Base-by-base conservation (phyloP, 23 tunicate genomes). In the Styela plicata region DNA sequence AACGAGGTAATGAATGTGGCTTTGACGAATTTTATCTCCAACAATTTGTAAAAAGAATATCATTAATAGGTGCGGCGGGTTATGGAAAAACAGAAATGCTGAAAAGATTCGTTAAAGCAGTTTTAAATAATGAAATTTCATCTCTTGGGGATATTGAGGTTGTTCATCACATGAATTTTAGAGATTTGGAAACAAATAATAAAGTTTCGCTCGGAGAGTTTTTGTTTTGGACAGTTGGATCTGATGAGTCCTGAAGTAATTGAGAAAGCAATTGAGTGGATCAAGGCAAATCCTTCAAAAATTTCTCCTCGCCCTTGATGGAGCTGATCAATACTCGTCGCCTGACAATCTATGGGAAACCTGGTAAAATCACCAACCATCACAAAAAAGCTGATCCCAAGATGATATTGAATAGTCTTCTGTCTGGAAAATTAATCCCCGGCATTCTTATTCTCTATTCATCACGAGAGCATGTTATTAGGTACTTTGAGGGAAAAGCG, bases 71-170 rank as follows among this genome's bases (percentile, higher is more conserved):
- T 67, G 71, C 0, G 13, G 31, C 71, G 0, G 71, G 71, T 18
- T 27, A 67, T 29, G 71, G 71, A 0, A 67, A 67, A 29, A 67
- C 71, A 67, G 71, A 67, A 67, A 67, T 29, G 31, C 31, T 29
- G 31, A 67, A 67, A 17, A 22, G 31, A 25, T 67, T 18, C 22
- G 71, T n/a, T 67, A 17, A 16, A 25, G 71, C 19, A 0, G 71
- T 67, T 27, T 0, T 67, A 0, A 0, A 67, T 22, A 19, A 67
- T 18, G 22, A 67, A 16, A 67, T 67, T 67, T n/a, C 2, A 1
- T 0, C 0, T 0, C 71, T 67, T 18, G 2, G 16, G 24, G 24
- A 67, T 0, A 0, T 67, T 67, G 71, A 67, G 22, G 71, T 67
- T n/a, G 71, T 67, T 1, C 1, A 18, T 27, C 31, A 67, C 22